These are phyloP conservation scores for Drosophila nannoptera DNA, from an alignment of 1,140 invertebrate species.

Conservation along the genomic window DNA sequence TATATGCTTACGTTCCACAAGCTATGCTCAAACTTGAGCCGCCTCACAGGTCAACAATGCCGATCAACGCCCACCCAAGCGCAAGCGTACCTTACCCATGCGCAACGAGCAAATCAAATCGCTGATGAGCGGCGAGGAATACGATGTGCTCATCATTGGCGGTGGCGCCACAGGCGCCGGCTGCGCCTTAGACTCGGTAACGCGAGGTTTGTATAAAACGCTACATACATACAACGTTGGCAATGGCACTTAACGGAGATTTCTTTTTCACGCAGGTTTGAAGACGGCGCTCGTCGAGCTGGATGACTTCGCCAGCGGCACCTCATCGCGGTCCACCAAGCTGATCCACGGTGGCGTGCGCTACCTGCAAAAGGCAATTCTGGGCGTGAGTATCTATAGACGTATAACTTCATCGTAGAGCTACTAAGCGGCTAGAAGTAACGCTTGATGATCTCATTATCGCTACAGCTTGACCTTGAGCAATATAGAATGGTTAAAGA, in stretches of 20 bases:
- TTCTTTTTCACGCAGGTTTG: conserved; percentile 79
- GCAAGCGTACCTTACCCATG: conserved; percentile 87
- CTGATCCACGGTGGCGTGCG: conserved; percentile 99
- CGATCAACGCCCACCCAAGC: conserved; percentile 81
- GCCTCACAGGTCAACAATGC: conserved; percentile 74
- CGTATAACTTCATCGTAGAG: background rate
- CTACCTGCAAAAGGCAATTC: conserved; percentile 98
- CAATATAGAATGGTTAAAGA: conserved; percentile 99
- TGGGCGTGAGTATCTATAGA: conserved; percentile 80
- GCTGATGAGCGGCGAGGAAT: conserved; percentile 87
- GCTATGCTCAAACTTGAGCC: no score
- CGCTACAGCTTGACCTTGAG: conserved; percentile 89
- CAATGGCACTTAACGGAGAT: background rate
- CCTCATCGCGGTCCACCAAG: conserved; percentile 97
- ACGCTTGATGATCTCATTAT: conserved; percentile 23
- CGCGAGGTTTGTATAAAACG: conserved; percentile 83
- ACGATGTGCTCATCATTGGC: conserved; percentile 97
- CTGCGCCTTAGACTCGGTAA: conserved; percentile 94
- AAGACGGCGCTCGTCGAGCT: conserved; percentile 97
- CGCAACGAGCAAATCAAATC: conserved; percentile 90
- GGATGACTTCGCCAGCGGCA: conserved; percentile 98
- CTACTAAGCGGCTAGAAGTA: conserved; percentile 1
- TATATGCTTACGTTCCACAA: no score
- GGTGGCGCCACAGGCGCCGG: conserved; percentile 96
- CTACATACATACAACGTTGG: background rate